Evolutionary conservation across 1,140 invertebrate species (phyloP).

Genomic region (Rhopalosiphum maidis): DNA sequence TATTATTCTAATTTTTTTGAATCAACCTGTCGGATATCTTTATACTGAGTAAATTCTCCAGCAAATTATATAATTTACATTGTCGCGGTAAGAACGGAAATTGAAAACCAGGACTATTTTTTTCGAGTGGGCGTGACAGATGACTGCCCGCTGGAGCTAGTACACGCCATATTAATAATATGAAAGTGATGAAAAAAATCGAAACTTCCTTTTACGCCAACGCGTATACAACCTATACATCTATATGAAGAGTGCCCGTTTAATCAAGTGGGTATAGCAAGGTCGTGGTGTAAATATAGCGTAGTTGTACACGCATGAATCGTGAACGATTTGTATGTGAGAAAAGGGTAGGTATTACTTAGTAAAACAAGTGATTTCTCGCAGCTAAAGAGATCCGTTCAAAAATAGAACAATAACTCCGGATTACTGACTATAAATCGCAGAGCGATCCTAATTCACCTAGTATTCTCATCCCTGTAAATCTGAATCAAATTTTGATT

Average conservation of each 20-base stretch:
- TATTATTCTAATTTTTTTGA: background rate
- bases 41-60: background rate
- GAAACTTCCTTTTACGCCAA: background rate
- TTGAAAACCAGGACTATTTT: background rate
- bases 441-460: too few relatives aligned
- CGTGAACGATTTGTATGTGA: background rate
- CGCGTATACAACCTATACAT: too few relatives aligned
- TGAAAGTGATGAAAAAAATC: background rate
- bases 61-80: background rate
- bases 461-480: too few relatives aligned
- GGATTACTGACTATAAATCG: background rate
- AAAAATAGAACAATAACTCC: background rate
- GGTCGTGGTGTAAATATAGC: background rate
- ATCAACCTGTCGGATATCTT: background rate
- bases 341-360: background rate
- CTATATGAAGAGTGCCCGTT: background rate
- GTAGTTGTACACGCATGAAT: background rate
- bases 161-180: background rate
- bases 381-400: background rate
- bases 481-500: too few relatives aligned
- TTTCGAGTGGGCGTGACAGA: background rate
- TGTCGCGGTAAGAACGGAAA: background rate
- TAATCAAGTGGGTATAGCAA: background rate
- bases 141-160: background rate
- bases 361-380: background rate